Evolutionary conservation across 2,113 vertebrate species (phyloP).

Genomic region (Pardalotus punctatus): DNA sequence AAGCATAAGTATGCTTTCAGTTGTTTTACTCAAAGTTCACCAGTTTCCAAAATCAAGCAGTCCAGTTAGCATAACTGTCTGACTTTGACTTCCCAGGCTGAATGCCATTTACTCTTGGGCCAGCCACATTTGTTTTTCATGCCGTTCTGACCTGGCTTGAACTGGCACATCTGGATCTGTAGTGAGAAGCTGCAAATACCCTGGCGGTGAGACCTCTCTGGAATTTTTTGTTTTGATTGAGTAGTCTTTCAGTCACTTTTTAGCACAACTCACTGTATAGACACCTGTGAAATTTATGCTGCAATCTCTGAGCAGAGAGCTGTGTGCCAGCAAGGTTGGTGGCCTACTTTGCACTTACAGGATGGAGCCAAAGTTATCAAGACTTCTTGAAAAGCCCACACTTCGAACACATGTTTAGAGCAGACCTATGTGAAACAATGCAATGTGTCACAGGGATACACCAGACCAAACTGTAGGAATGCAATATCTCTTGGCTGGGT

Average conservation of each 20-base stretch:
- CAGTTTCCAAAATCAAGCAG: background rate
- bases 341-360: background rate
- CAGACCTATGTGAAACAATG: background rate
- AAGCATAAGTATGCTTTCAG: background rate
- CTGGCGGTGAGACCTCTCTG: background rate
- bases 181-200: background rate
- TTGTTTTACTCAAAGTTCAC: background rate
- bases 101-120: background rate
- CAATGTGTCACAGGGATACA: background rate
- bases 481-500: background rate
- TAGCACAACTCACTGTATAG: background rate
- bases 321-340: background rate
- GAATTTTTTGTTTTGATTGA: background rate
- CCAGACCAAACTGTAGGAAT: accelerated
- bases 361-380: background rate
- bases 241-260: background rate
- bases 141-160: slow-evolving; percentile 14
- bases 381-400: background rate
- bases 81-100: background rate
- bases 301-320: background rate
- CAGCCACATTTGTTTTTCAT: background rate
- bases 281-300: background rate
- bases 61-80: background rate
- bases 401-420: background rate
- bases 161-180: background rate